Evolutionary conservation across 92 coral and sea anemone genomes (phyloP), one percentile per base, ranked within the genome.

Genomic region (Paragorgia papillata): DNA sequence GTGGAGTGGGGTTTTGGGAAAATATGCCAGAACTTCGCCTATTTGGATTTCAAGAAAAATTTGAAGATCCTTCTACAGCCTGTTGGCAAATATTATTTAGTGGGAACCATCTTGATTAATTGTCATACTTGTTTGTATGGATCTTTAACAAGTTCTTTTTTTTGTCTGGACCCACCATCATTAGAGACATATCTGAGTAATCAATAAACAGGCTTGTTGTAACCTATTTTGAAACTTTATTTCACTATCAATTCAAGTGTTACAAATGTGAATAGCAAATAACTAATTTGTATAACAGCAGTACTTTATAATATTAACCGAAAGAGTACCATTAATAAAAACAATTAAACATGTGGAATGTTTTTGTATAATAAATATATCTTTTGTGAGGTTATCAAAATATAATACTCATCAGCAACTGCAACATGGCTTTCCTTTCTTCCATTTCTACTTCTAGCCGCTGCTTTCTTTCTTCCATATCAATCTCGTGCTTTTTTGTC

Each of bases 1-100:
- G 89, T 88, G 9, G 86, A 85, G 66, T 88, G 92, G 92, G 87
- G 89, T 39, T 88, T 88, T 82, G 89, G 92, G 9, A 88, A 88
- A 50, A 84, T 88, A 18, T 75, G 50, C 18, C 84, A 84, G 57
- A 2, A 73, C 15, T 80, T 85, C 77, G 92, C 92, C 0, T 88
- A 32, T 78, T 76, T 88, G 20, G 88, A 88, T 75, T 88, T 84
- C n/a, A 83, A 88, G 49, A 88, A 80, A 64, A 88, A 85, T 37
- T 63, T 83, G 9, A 88, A 88, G 48, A 46, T 88, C 37, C 73
- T 88, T 9, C 88, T 88, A 28, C 92, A 88, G 65, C 87, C 92
- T 15, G 62, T 88, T 0, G 92, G 88, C 27, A 88, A 84, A 57
- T 88, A 88, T 55, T 88, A 76, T 50, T 58, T 84, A 35, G 88